Percentiles rank a stretch among this genome's conserved stretches.
phyloP scores from a whole-genome alignment of 2,888 invertebrate species.

The Graphium colonna region DNA sequence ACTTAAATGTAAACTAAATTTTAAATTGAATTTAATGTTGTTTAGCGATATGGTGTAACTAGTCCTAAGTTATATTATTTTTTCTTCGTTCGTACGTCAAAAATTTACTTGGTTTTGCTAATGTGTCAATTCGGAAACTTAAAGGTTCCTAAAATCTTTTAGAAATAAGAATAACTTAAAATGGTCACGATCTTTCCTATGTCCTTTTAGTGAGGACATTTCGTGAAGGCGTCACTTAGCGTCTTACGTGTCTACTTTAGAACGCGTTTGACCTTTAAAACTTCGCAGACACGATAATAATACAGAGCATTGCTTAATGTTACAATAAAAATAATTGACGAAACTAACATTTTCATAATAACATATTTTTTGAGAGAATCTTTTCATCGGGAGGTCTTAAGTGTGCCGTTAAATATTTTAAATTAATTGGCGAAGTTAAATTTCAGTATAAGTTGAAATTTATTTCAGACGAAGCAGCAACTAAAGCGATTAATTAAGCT shows the following conservation, averaged over 20 bases:
- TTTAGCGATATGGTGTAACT: too few species aligned
- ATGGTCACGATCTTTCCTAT: background rate
- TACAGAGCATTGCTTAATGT: conserved; percentile 23
- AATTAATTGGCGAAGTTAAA: background rate
- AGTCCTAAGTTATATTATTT: too few species aligned
- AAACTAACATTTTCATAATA: too few species aligned
- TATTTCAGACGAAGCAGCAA: conserved; percentile 3
- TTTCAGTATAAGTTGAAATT: conserved; percentile 1
- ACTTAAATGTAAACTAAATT: too few species aligned
- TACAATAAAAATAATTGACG: background rate
- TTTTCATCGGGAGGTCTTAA: background rate
- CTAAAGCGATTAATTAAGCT: conserved; percentile 6
- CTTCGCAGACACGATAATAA: conserved; percentile 14
- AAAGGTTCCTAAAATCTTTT: too few species aligned
- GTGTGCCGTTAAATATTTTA: background rate
- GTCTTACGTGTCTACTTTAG: background rate
- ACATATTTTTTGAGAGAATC: background rate
- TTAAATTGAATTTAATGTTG: too few species aligned
- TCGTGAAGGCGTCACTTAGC: background rate
- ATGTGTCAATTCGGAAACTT: too few species aligned
- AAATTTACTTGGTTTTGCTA: too few species aligned
- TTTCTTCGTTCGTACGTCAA: too few species aligned
- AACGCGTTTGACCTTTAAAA: conserved; percentile 11
- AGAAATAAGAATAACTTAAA: background rate
- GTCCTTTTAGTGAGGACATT: background rate